Percentiles rank a stretch among this genome's conserved stretches.
These are phyloP conservation scores for Platycercus adscitus DNA, from an alignment of 2,113 vertebrate species.

Conservation along the genomic window DNA sequence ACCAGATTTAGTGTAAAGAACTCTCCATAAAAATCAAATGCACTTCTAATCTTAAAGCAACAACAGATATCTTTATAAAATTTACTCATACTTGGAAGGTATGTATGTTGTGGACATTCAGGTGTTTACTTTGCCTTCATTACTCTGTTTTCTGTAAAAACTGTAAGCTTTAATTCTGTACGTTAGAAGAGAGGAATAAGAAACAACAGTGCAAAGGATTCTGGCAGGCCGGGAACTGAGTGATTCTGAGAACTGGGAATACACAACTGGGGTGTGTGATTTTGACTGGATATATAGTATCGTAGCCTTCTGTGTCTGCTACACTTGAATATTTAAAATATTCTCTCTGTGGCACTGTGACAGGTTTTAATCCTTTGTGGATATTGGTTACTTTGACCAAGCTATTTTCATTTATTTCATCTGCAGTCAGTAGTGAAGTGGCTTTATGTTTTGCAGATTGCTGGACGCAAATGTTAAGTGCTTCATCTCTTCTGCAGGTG, in stretches of 20 bases:
- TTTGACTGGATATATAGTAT: not conserved
- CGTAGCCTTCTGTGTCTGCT: not conserved
- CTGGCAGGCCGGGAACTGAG: not conserved
- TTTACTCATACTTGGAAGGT: not conserved
- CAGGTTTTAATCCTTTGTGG: not conserved
- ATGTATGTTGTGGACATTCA: not conserved
- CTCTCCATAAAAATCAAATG: not conserved
- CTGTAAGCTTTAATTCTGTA: not conserved
- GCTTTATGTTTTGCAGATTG: not conserved
- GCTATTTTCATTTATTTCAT: not conserved
- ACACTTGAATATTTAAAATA: not conserved
- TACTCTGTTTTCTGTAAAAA: not conserved
- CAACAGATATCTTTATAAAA: not conserved
- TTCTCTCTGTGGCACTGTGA: rapidly evolving
- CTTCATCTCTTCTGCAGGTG: constrained; percentile 77
- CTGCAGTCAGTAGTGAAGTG: not conserved
- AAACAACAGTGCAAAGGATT: not conserved
- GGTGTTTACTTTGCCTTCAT: not conserved
- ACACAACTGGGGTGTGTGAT: not conserved
- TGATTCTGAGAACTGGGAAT: not conserved
- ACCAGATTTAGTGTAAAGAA: not conserved
- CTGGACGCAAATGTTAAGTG: not conserved
- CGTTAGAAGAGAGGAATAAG: not conserved
- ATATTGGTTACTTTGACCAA: not conserved
- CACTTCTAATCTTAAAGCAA: not conserved